phyloP scores from a whole-genome alignment of 1,140 invertebrate genomes.

The Amphibalanus amphitrite region DNA sequence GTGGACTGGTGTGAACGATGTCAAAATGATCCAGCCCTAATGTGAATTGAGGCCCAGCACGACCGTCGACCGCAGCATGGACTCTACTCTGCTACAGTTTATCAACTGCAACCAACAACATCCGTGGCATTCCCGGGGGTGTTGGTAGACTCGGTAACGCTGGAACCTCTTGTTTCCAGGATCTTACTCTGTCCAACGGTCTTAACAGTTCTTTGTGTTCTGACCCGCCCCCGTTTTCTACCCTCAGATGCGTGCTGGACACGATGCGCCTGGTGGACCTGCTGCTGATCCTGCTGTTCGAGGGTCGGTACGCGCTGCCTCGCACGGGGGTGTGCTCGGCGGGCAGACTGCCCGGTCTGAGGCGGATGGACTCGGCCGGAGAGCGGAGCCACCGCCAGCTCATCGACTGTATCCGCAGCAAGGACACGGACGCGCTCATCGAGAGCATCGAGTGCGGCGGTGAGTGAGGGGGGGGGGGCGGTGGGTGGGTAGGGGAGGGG shows the following conservation, averaged over 20 bases:
- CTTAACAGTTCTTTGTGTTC: too few relatives aligned
- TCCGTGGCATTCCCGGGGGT: too few relatives aligned
- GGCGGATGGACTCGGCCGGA: slow-evolving; percentile 60
- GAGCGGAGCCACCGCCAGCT: slow-evolving; percentile 92
- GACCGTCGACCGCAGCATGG: too few relatives aligned
- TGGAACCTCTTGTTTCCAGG: too few relatives aligned
- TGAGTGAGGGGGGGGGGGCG: slow-evolving; percentile 13
- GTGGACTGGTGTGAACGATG: too few relatives aligned
- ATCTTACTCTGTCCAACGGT: too few relatives aligned
- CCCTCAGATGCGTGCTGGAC: slow-evolving; percentile 73
- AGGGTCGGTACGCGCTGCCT: slow-evolving; percentile 81
- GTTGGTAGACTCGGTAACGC: too few relatives aligned
- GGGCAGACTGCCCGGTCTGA: slow-evolving; percentile 30
- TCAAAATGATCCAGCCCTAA: too few relatives aligned
- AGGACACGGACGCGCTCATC: slow-evolving; percentile 93
- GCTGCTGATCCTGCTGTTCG: slow-evolving; percentile 82
- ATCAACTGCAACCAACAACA: too few relatives aligned
- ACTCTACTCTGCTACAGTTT: too few relatives aligned
- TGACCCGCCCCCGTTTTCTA: slow-evolving; percentile 22
- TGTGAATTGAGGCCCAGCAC: too few relatives aligned
- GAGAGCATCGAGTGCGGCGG: slow-evolving; percentile 86
- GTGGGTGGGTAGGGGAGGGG: neutral
- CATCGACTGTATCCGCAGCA: slow-evolving; percentile 94
- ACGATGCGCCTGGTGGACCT: slow-evolving; percentile 94
- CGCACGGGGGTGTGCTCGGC: slow-evolving; percentile 24